These are phyloP conservation scores for Halictus ligatus DNA, from an alignment of 2,888 invertebrate species.

Conservation along the genomic window DNA sequence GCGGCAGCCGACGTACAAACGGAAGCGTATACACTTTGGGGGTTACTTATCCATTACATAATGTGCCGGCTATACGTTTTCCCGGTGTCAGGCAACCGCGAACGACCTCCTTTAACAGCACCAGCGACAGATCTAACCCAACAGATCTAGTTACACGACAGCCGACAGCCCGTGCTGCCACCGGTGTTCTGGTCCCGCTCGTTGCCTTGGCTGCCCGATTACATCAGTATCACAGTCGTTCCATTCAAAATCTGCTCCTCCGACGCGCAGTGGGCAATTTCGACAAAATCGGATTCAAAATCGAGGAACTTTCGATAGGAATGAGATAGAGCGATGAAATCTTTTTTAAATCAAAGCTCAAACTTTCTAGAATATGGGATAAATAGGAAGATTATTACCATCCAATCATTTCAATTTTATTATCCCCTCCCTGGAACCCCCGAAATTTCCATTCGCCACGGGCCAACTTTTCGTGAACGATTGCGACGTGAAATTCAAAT, in stretches of 20 bases:
- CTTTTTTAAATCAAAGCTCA: too few species aligned
- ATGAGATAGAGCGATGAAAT: too few species aligned
- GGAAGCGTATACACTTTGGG: not conserved
- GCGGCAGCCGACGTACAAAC: not conserved
- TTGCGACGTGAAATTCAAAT: too few species aligned
- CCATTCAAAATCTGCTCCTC: conserved; percentile 49
- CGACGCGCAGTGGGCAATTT: too few species aligned
- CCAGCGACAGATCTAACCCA: not conserved
- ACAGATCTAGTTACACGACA: conserved; percentile 7
- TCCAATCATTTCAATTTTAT: too few species aligned
- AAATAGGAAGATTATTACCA: too few species aligned
- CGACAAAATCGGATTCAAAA: too few species aligned
- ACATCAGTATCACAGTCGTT: conserved; percentile 37
- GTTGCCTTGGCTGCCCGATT: conserved; percentile 29
- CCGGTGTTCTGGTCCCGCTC: not conserved
- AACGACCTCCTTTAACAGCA: not conserved
- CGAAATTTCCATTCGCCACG: too few species aligned
- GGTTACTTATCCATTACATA: conserved; percentile 7
- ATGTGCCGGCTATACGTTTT: not conserved
- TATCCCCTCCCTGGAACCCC: too few species aligned
- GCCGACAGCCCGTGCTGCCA: not conserved
- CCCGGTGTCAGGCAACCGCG: not conserved
- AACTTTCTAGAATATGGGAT: too few species aligned
- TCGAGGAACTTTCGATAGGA: too few species aligned
- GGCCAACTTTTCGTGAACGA: too few species aligned